Base-by-base conservation (phyloP, 2,888 invertebrate genomes). In the Gymnoscelis rufifasciata region DNA sequence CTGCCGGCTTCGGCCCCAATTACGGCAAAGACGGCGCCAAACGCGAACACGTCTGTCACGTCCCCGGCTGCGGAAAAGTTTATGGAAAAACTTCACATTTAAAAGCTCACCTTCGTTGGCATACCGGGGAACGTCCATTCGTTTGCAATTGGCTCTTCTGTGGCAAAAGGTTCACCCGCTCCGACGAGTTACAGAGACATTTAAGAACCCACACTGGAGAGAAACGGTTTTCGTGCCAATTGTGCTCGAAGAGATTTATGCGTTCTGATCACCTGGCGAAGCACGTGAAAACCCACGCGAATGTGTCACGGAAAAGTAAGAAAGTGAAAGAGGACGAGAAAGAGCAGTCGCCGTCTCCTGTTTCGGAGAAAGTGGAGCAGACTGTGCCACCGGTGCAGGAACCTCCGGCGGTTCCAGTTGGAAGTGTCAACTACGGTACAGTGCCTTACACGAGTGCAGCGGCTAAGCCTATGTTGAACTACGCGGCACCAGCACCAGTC, bases 81-180 rank as follows among this genome's bases (percentile, higher is more conserved):
- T 98, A 98, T 78, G 96, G 95, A 8, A 97, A 97, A 79, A 97
- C 97, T 0, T 97, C 97, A 0, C 98, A 98, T 71, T 79, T 98
- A 51, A 97, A 97, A 79, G 97, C 97, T 0, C 97, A 97, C 74
- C 88, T 97, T 2, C 90, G 97, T 38, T 97, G 96, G 97, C 98
- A 98, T 71, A 95, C 95, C 0, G 97, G 97, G 0, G 97, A 97
- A 70, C 88, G 97, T 6, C 97, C 97, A 0, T 97, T 96, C 71
- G 92, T 93, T 0, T 97, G 97, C 80, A 92, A 92, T 70, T 96
- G 95, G 95, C 71, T 95, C 42, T 94, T 94, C 64, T 97, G 97
- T 73, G 95, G 95, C 4, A 97, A 97, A 73, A 89, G 94, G 2
- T 97, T 97, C 80, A 97, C 97, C 1, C 91, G 97, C 40, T 96